These are phyloP conservation scores for Mongoloraphidia duomilia DNA, from an alignment of 2,888 invertebrate species.

Conservation along the genomic window DNA sequence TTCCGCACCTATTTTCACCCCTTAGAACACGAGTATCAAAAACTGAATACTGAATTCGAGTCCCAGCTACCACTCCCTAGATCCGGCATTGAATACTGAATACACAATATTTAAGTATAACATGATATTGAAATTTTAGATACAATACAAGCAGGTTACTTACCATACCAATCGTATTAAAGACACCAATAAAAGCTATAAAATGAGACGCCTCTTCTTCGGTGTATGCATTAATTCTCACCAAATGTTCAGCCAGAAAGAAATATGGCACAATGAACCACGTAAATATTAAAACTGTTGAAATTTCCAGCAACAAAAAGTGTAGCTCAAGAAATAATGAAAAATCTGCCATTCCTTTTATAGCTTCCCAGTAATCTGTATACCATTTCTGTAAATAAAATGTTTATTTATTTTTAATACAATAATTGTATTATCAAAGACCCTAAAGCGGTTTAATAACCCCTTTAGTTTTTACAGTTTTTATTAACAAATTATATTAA, in stretches of 20 bases:
- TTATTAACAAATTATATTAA: no score
- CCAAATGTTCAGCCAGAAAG: conserved; percentile 77
- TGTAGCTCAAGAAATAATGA: conserved; percentile 62
- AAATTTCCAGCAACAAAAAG: conserved; percentile 67
- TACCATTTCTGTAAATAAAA: conserved; percentile 52
- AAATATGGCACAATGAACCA: conserved; percentile 95
- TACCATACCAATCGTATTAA: conserved; percentile 84
- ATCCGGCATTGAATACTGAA: no score
- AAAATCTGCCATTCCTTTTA: conserved; percentile 66
- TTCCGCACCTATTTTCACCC: no score
- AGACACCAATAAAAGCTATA: conserved; percentile 74
- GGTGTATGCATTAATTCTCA: conserved; percentile 44
- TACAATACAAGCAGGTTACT: conserved; percentile 18
- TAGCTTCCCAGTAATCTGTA: conserved; percentile 45
- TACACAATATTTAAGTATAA: no score
- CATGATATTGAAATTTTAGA: no score
- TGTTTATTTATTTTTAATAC: background rate
- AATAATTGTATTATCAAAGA: no score
- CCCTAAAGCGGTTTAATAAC: no score
- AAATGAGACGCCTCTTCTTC: conserved; percentile 64
- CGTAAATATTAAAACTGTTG: conserved; percentile 77
- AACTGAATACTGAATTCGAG: no score
- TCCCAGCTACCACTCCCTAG: no score
- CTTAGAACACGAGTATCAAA: no score
- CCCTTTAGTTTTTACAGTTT: no score